These are phyloP conservation scores for Cyanocitta stelleri DNA, from an alignment of 2,113 vertebrate genomes.

Conservation along the genomic window DNA sequence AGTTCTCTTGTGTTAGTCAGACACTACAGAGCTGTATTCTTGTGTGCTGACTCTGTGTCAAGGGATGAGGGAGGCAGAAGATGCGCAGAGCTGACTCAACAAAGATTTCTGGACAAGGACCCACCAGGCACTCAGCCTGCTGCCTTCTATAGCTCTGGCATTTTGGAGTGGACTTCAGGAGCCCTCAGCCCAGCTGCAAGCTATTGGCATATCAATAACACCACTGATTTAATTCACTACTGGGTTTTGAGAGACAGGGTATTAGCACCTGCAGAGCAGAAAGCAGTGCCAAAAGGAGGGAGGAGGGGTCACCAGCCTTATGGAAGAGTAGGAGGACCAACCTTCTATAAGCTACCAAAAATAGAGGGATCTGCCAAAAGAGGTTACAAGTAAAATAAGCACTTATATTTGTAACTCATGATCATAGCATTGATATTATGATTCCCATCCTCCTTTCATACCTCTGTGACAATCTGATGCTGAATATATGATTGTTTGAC, in stretches of 20 bases:
- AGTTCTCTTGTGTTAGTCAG: not conserved
- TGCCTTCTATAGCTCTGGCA: not conserved
- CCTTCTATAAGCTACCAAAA: not conserved
- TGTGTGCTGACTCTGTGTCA: not conserved
- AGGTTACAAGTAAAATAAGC: not conserved
- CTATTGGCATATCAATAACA: not conserved
- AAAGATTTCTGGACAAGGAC: not conserved
- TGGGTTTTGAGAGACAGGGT: not conserved
- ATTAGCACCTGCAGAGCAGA: not conserved
- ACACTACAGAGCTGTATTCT: not conserved
- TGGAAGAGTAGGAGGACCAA: not conserved
- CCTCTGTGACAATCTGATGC: not conserved
- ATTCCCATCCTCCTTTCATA: not conserved
- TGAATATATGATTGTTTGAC: not conserved
- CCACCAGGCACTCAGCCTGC: not conserved
- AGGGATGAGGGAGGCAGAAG: not conserved
- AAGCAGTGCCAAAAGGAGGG: not conserved
- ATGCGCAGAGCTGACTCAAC: conserved; percentile 16
- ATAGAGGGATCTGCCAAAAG: not conserved
- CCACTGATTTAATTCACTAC: not conserved
- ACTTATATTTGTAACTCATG: not conserved
- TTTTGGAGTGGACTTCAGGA: not conserved
- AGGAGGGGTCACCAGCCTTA: not conserved
- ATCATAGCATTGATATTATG: not conserved
- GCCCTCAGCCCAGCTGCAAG: not conserved